Evolutionary conservation across 2,797 vertebrate species (phyloP).

Genomic region (Pitangus sulphuratus): DNA sequence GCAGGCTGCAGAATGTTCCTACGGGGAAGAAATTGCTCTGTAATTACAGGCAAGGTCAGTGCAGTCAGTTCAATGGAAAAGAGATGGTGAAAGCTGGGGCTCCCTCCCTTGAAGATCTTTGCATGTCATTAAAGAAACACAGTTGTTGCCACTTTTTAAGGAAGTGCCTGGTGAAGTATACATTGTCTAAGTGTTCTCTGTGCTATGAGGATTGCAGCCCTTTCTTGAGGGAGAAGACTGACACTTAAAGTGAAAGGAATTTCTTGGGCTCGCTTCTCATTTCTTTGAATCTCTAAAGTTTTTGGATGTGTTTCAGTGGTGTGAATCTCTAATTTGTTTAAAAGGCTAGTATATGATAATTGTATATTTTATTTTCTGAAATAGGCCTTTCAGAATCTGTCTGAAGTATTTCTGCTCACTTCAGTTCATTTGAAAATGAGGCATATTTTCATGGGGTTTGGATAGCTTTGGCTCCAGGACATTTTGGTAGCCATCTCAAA

Average conservation of each 20-base stretch:
- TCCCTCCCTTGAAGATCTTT: background rate
- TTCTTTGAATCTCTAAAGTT: background rate
- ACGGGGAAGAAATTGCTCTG: conserved; percentile 10
- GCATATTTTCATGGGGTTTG: background rate
- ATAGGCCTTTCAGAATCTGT: background rate
- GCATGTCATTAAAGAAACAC: background rate
- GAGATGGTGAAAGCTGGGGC: background rate
- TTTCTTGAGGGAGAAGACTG: background rate
- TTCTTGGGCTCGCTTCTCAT: background rate
- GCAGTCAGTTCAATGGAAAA: conserved; percentile 20
- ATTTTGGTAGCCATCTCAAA: background rate
- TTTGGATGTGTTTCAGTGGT: background rate
- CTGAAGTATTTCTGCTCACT: background rate
- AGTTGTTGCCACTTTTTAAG: background rate
- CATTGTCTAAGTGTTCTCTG: background rate
- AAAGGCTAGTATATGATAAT: background rate
- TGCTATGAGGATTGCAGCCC: background rate
- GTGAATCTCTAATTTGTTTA: background rate
- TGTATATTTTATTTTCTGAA: background rate
- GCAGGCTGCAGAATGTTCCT: conserved; percentile 41
- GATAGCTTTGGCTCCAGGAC: background rate
- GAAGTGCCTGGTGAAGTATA: background rate
- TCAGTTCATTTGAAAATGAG: background rate
- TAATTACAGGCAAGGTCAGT: conserved; percentile 59
- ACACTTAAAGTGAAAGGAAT: background rate